A percentile compares a stretch with the other conserved stretches of the same genome.
Conservation (phyloP, 2,113 vertebrate species). For the Pachycephala philippinensis region DNA sequence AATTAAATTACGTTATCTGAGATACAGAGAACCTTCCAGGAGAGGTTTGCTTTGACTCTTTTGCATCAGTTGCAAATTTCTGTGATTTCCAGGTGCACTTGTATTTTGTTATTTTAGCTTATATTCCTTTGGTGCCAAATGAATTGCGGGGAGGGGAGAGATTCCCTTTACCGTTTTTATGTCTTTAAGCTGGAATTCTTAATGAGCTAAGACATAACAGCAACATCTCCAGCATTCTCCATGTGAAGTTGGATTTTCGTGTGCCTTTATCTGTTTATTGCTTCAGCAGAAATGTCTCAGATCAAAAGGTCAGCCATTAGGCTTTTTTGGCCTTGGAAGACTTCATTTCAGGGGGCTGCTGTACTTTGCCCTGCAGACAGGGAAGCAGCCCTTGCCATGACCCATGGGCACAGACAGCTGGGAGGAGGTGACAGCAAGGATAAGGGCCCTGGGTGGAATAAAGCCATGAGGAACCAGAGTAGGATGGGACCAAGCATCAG, state of each 20-base stretch:
- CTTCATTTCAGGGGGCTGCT: neutral
- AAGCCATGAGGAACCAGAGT: neutral
- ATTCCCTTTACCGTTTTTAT: neutral
- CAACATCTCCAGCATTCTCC: neutral
- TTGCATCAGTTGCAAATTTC: neutral
- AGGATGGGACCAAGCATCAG: neutral
- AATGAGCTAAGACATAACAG: neutral
- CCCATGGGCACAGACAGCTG: neutral
- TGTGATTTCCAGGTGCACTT: neutral
- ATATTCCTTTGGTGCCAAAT: neutral
- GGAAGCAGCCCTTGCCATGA: neutral
- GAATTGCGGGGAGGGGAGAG: accelerated
- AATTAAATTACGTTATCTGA: neutral
- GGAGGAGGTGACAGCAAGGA: neutral
- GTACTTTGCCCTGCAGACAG: neutral
- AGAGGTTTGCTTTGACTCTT: neutral
- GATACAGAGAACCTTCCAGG: neutral
- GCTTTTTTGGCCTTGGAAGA: neutral
- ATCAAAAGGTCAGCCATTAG: neutral
- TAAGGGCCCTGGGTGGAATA: neutral
- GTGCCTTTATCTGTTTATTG: neutral
- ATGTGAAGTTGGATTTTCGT: neutral
- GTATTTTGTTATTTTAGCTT: neutral
- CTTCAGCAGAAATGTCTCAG: neutral
- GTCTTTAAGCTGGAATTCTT: neutral